These are phyloP conservation scores for Rousettus leschenaultii DNA, from an alignment of 2,113 vertebrate species.

Conservation along the genomic window DNA sequence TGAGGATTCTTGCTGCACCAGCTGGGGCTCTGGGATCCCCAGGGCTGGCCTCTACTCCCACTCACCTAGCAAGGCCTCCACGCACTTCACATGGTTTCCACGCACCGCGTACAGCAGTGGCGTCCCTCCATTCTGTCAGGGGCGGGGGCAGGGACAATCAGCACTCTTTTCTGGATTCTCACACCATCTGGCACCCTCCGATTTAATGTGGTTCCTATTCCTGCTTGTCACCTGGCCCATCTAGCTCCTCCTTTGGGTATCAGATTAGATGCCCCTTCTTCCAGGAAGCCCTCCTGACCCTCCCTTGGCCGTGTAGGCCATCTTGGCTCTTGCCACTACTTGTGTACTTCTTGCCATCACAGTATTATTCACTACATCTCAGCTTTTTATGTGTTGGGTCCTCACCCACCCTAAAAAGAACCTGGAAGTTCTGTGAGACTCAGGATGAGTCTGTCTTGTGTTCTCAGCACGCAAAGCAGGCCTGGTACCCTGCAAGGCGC, in stretches of 20 bases:
- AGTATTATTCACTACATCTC: not conserved
- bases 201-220: not conserved
- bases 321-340: not conserved
- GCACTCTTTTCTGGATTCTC: not conserved
- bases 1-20: not conserved
- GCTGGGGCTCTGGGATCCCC: not conserved
- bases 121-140: conserved; percentile 92
- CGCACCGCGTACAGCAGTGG: conserved; percentile 96
- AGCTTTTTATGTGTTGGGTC: not conserved
- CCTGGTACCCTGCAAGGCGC: not conserved
- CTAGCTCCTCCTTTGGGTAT: not conserved
- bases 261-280: not conserved
- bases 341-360: not conserved
- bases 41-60: not conserved
- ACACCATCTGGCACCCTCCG: not conserved
- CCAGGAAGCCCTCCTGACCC: not conserved
- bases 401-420: not conserved
- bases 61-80: conserved; percentile 92
- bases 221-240: not conserved
- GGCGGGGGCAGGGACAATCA: not conserved
- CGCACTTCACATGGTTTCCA: conserved; percentile 94
- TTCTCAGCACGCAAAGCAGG: not conserved
- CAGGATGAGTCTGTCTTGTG: not conserved
- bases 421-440: not conserved
- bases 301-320: not conserved